Evolutionary conservation across 2,888 invertebrate genomes (phyloP).

Genomic region (Cartodere bifasciata): DNA sequence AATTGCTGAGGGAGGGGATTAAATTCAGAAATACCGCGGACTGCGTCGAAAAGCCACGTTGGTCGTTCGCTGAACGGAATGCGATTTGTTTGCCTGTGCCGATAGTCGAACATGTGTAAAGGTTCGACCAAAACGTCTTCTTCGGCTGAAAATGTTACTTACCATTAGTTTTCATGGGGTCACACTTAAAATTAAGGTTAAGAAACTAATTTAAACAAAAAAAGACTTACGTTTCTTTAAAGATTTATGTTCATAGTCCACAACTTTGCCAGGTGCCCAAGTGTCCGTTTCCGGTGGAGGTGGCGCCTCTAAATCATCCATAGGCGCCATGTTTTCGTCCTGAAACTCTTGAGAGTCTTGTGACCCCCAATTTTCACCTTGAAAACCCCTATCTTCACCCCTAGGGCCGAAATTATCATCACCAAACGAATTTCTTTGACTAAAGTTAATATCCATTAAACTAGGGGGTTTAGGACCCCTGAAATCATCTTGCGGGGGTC

Average conservation of each 20-base stretch:
- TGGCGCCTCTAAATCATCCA: slow-evolving; percentile 2
- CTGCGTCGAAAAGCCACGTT: slow-evolving; percentile 27
- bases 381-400: no score
- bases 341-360: no score
- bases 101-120: slow-evolving; percentile 57
- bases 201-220: no score
- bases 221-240: slow-evolving; percentile 35
- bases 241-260: slow-evolving; percentile 59
- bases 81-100: slow-evolving; percentile 42
- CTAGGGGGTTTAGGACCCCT: no score
- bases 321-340: no score
- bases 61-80: slow-evolving; percentile 34
- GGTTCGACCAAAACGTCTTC: slow-evolving; percentile 46
- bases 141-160: slow-evolving; percentile 12
- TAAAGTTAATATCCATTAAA: no score
- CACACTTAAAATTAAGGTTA: no score
- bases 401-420: no score
- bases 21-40: slow-evolving; percentile 30
- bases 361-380: no score
- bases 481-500: no score
- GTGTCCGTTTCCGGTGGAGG: slow-evolving; percentile 38
- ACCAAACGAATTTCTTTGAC: no score
- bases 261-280: slow-evolving; percentile 46
- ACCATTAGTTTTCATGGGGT: no score
- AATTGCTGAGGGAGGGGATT: slow-evolving; percentile 19